A percentile compares a stretch with the other conserved stretches of the same genome.
These are phyloP conservation scores for Microcebus griseorufus DNA, from an alignment of 2,113 vertebrate genomes.

Conservation along the genomic window DNA sequence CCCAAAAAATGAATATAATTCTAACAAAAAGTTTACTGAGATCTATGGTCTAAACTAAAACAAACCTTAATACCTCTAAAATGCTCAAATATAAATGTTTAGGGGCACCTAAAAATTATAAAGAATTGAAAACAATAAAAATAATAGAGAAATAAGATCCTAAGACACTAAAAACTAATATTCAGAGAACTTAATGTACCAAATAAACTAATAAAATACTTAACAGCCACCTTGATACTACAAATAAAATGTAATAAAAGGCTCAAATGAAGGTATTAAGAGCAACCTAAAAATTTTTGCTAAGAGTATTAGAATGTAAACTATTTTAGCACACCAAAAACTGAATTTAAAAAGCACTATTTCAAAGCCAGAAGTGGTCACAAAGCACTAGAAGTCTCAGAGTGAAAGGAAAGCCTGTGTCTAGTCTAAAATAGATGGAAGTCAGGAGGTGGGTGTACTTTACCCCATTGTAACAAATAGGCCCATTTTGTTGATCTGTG, in stretches of 20 bases:
- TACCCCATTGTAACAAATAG: background rate
- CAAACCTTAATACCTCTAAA: background rate
- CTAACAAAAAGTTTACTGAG: background rate
- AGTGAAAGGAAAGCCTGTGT: background rate
- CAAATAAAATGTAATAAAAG: constrained; percentile 53
- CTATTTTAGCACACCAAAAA: background rate
- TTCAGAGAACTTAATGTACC: background rate
- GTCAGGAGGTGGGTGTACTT: background rate
- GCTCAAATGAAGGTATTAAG: constrained; percentile 27
- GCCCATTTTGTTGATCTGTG: background rate
- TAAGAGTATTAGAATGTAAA: background rate
- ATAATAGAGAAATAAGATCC: constrained; percentile 27
- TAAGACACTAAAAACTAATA: constrained; percentile 32
- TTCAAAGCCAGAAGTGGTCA: constrained; percentile 9
- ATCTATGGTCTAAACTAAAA: constrained; percentile 1
- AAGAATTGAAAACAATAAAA: constrained; percentile 48
- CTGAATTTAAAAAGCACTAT: background rate
- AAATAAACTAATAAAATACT: constrained; percentile 61
- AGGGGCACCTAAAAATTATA: background rate
- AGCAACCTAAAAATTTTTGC: background rate
- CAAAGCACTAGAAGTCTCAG: background rate
- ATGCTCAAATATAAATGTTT: constrained; percentile 1
- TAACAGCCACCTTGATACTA: constrained; percentile 26
- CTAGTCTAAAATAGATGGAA: background rate
- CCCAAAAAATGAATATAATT: background rate